Evolutionary conservation across 2,113 vertebrate genomes (phyloP).

Genomic region (Pandion haliaetus): DNA sequence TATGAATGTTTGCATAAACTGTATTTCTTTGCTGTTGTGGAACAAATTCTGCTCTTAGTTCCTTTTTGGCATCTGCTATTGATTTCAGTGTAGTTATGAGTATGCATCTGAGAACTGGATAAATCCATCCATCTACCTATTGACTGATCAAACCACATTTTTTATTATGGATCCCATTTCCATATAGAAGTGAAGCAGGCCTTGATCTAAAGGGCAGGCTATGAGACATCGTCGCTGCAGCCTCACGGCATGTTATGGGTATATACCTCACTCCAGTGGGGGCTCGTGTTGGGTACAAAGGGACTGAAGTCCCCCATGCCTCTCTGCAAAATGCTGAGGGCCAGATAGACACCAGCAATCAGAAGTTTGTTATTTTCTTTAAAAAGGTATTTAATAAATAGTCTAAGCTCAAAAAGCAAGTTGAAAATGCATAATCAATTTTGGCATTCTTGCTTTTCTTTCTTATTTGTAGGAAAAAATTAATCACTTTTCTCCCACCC

Average conservation of each 20-base stretch:
- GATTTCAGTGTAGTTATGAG: neutral
- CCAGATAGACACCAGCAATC: neutral
- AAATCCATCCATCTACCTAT: neutral
- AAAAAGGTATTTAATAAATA: slow-evolving; percentile 51
- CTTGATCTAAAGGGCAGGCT: neutral
- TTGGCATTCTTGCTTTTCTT: slow-evolving; percentile 65
- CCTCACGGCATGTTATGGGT: rapidly evolving
- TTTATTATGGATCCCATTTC: neutral
- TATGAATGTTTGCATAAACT: neutral
- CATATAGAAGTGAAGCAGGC: neutral
- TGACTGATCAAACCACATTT: neutral
- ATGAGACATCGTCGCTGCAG: rapidly evolving
- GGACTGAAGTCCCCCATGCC: neutral
- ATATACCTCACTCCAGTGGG: neutral
- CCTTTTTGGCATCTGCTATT: neutral
- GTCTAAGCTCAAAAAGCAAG: slow-evolving; percentile 43
- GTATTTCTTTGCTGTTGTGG: neutral
- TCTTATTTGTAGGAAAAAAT: slow-evolving; percentile 73
- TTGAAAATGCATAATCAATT: slow-evolving; percentile 64
- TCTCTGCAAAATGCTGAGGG: neutral
- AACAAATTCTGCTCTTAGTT: neutral
- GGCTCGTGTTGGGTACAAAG: neutral
- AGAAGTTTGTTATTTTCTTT: slow-evolving; percentile 45
- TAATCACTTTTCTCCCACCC: slow-evolving; percentile 70
- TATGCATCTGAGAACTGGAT: neutral